Percentiles rank a stretch among this genome's conserved stretches.
These are phyloP conservation scores for Barypeithes pellucidus DNA, from an alignment of 2,888 invertebrate genomes.

Conservation along the genomic window DNA sequence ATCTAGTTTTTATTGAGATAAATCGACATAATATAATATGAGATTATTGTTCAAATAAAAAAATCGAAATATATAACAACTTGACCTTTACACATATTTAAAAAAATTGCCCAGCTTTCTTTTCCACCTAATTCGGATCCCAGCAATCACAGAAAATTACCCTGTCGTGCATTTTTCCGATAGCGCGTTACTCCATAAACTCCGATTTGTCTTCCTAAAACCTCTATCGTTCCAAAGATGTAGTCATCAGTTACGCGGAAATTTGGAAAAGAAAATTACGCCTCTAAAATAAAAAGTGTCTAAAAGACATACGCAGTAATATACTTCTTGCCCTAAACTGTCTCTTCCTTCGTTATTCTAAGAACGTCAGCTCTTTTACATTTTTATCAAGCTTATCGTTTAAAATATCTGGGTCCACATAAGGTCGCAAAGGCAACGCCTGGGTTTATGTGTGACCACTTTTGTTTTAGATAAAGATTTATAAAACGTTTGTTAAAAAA, in stretches of 20 bases:
- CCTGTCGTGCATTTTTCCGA: not conserved
- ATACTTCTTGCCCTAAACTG: constrained; percentile 41
- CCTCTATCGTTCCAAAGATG: constrained; percentile 30
- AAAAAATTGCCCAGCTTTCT: too few relatives aligned
- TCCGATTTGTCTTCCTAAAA: constrained; percentile 31
- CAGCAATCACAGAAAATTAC: not conserved
- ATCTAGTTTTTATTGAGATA: too few relatives aligned
- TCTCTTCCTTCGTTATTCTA: constrained; percentile 31
- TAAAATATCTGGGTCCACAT: constrained; percentile 34
- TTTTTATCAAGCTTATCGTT: constrained; percentile 34
- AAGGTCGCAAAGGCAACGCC: constrained; percentile 24
- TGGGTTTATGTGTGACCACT: constrained; percentile 28
- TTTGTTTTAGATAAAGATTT: constrained; percentile 19
- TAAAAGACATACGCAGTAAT: constrained; percentile 40
- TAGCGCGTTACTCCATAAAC: constrained; percentile 7
- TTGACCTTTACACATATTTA: too few relatives aligned
- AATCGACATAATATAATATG: too few relatives aligned
- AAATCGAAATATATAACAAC: too few relatives aligned
- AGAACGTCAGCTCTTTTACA: constrained; percentile 39
- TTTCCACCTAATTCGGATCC: not conserved
- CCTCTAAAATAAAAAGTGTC: constrained; percentile 34
- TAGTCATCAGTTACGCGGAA: constrained; percentile 40
- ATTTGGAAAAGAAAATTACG: constrained; percentile 43
- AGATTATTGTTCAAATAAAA: too few relatives aligned
- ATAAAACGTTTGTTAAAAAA: constrained; percentile 1